Conservation (phyloP, 2,888 invertebrate species). For the Junonia oenone region DNA sequence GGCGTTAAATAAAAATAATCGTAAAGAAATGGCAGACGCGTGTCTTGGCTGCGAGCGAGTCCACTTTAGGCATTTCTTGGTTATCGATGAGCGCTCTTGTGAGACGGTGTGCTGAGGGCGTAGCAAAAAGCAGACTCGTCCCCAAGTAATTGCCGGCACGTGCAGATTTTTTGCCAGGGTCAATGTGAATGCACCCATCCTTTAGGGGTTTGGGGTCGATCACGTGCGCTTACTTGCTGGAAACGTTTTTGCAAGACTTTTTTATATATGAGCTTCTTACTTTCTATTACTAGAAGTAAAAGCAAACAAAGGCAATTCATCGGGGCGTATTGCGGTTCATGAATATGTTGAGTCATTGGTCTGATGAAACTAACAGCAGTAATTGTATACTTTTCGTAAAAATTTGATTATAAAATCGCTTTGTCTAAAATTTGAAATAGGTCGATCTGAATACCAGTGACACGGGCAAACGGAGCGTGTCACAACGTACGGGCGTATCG, state of each 20-base stretch:
- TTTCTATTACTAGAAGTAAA: not conserved
- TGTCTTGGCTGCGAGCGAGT: conserved; percentile 55
- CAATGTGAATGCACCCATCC: conserved; percentile 56
- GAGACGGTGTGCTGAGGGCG: conserved; percentile 37
- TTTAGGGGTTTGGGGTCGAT: conserved; percentile 42
- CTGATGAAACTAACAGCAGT: not conserved
- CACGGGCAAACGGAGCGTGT: conserved; percentile 60
- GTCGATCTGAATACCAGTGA: conserved; percentile 2
- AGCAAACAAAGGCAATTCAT: not conserved
- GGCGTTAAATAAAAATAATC: conserved; percentile 32
- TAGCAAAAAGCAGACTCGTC: conserved; percentile 49
- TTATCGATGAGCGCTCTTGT: conserved; percentile 37
- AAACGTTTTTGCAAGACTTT: not conserved
- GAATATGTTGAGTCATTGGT: not conserved
- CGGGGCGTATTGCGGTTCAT: too few species aligned
- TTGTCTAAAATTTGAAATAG: conserved; percentile 30
- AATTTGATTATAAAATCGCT: not conserved
- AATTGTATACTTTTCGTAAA: conserved; percentile 50
- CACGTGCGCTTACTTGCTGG: not conserved
- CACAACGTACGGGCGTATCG: conserved; percentile 71
- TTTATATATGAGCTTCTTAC: not conserved
- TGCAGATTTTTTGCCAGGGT: conserved; percentile 56
- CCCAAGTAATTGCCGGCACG: conserved; percentile 71
- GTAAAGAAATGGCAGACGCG: conserved; percentile 50
- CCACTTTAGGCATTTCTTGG: conserved; percentile 28